These are phyloP conservation scores for Pandemis cinnamomeana DNA, from an alignment of 2,888 invertebrate species.

Conservation along the genomic window DNA sequence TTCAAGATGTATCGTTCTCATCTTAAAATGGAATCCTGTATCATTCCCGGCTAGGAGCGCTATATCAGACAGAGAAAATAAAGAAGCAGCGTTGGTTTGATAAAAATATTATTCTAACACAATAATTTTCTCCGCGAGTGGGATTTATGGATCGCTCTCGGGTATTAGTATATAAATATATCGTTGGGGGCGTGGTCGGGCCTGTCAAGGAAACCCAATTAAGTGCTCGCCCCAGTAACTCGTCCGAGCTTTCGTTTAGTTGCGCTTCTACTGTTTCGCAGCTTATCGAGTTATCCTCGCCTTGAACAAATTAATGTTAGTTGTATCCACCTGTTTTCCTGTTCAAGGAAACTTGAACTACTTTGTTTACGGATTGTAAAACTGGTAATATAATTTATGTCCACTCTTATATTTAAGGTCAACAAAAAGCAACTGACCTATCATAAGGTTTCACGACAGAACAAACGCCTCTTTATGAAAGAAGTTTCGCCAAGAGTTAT, in stretches of 20 bases:
- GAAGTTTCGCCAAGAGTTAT: too few species aligned
- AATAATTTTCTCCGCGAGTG: conserved; percentile 22
- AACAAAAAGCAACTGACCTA: too few species aligned
- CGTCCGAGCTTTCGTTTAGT: conserved; percentile 24
- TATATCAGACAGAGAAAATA: conserved; percentile 15
- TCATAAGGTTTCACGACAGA: too few species aligned
- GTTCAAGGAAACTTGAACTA: conserved; percentile 10
- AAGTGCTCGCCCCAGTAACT: conserved; percentile 37
- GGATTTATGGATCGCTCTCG: conserved; percentile 15
- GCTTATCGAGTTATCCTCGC: conserved; percentile 36
- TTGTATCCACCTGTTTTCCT: conserved; percentile 30
- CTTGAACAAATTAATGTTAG: conserved; percentile 40
- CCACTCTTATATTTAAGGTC: not conserved
- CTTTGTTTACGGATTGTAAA: conserved; percentile 2
- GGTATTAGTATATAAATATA: conserved; percentile 20
- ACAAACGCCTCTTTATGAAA: too few species aligned
- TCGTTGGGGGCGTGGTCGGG: conserved; percentile 6
- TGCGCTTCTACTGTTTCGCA: conserved; percentile 36
- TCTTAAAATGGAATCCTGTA: conserved; percentile 30
- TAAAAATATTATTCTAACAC: conserved; percentile 19
- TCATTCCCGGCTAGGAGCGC: conserved; percentile 8
- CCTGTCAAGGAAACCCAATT: conserved; percentile 39
- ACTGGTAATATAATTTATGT: not conserved
- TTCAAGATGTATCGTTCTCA: conserved; percentile 17
- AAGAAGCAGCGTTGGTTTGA: conserved; percentile 11